A percentile compares a stretch with the other conserved stretches of the same genome.
Conservation (phyloP, 2,113 vertebrate genomes). For the Gila orcuttii region DNA sequence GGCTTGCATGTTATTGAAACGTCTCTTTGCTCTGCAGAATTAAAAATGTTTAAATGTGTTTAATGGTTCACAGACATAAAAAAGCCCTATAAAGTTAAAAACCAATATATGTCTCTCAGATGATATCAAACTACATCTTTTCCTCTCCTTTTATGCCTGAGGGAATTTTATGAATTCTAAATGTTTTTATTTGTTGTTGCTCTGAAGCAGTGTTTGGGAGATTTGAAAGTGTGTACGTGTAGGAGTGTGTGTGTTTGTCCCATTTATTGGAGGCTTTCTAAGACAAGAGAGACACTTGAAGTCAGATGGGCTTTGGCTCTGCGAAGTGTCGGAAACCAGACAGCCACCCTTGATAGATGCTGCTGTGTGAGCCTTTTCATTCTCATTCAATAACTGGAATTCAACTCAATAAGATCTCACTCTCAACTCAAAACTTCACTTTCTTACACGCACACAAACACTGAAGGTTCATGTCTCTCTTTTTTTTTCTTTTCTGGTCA, state of each 20-base stretch:
- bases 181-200: slow-evolving; percentile 50
- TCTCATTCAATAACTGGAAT: slow-evolving; percentile 3
- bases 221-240: not conserved
- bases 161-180: slow-evolving; percentile 45
- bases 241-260: slow-evolving; percentile 3
- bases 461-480: not conserved
- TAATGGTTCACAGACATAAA: slow-evolving; percentile 37
- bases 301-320: slow-evolving; percentile 18
- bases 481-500: not conserved
- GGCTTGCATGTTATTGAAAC: slow-evolving; percentile 50
- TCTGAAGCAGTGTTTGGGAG: not conserved
- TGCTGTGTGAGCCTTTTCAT: slow-evolving; percentile 5
- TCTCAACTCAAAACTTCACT: not conserved
- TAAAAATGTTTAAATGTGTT: slow-evolving; percentile 39
- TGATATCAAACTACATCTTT: slow-evolving; percentile 33
- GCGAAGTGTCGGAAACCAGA: slow-evolving; percentile 15
- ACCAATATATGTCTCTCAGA: slow-evolving; percentile 40
- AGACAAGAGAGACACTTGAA: slow-evolving; percentile 11
- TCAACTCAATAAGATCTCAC: not conserved
- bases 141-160: slow-evolving; percentile 20
- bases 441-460: not conserved
- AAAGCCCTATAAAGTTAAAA: slow-evolving; percentile 44
- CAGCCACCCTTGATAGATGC: not conserved
- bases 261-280: slow-evolving; percentile 9
- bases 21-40: slow-evolving; percentile 54